Conservation (phyloP, 2,797 vertebrate genomes). For the Rhadinocentrus ornatus region DNA sequence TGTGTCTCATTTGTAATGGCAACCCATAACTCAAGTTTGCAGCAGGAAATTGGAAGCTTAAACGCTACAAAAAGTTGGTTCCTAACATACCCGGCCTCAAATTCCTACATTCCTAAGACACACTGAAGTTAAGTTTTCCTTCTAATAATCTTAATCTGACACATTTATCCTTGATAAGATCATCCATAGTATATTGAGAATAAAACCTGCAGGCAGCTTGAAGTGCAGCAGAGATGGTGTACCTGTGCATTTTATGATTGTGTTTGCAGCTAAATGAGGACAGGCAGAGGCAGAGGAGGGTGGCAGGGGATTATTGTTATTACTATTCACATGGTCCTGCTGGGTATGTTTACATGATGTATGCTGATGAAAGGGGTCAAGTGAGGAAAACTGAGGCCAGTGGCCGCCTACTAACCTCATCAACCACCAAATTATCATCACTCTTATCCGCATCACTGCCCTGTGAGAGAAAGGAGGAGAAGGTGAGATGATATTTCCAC, state of each 20-base stretch:
- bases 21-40: neutral
- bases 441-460: constrained; percentile 93
- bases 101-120: neutral
- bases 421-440: constrained; percentile 92
- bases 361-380: constrained; percentile 66
- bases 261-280: constrained; percentile 24
- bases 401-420: constrained; percentile 84
- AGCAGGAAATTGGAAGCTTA: neutral
- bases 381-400: constrained; percentile 55
- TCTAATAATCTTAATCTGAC: neutral
- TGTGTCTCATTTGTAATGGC: neutral
- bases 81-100: neutral
- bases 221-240: constrained; percentile 2
- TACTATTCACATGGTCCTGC: constrained; percentile 56
- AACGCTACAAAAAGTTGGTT: neutral
- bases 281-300: constrained; percentile 31
- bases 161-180: neutral
- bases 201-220: neutral
- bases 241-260: neutral
- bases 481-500: constrained; percentile 31
- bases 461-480: constrained; percentile 69
- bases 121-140: neutral
- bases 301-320: constrained; percentile 30
- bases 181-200: neutral
- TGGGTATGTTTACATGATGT: constrained; percentile 69